phyloP scores from a whole-genome alignment of 2,888 invertebrate genomes.

The Noctua fimbriata region DNA sequence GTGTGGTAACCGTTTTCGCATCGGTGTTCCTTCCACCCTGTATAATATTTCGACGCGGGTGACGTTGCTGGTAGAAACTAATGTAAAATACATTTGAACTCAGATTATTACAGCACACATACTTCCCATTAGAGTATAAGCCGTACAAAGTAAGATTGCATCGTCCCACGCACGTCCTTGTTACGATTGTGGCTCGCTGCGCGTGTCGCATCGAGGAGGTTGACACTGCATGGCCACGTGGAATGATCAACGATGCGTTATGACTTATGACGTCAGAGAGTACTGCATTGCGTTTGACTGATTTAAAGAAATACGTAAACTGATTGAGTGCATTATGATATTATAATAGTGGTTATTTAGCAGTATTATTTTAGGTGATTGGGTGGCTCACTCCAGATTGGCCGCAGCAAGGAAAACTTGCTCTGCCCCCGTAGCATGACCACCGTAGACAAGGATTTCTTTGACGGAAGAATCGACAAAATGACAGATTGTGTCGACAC shows the following conservation, averaged over 20 bases:
- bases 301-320: neutral
- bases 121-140: slow-evolving; percentile 31
- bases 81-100: neutral
- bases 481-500: too few species aligned
- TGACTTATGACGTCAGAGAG: slow-evolving; percentile 22
- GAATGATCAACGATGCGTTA: neutral
- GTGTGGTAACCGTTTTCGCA: too few species aligned
- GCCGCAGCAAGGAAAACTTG: too few species aligned
- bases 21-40: too few species aligned
- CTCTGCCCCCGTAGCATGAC: too few species aligned
- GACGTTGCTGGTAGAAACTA: neutral
- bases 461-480: too few species aligned
- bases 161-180: slow-evolving; percentile 55
- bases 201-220: slow-evolving; percentile 16
- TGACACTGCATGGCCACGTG: slow-evolving; percentile 25
- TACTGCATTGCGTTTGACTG: neutral
- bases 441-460: too few species aligned
- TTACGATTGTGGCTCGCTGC: slow-evolving; percentile 8
- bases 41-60: neutral
- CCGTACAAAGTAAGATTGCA: slow-evolving; percentile 50
- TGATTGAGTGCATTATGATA: too few species aligned
- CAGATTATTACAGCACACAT: neutral
- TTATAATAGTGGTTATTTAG: neutral
- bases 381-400: neutral
- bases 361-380: neutral